Base-by-base conservation (phyloP, 2,888 invertebrate genomes). In the Eristalis pertinax region DNA sequence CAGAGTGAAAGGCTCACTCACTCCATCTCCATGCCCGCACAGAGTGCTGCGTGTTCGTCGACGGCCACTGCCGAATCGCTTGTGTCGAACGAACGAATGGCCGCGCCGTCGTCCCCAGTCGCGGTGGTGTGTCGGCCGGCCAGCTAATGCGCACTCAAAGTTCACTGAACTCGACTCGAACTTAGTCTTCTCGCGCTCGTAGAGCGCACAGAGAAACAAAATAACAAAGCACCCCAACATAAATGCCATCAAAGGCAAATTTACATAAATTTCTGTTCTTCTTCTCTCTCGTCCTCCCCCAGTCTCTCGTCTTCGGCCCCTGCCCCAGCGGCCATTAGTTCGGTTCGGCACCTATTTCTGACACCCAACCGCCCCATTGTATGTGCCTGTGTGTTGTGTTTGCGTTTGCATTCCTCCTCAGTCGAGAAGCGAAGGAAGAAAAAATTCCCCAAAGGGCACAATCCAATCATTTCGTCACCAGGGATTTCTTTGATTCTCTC, bases 241-340 rank as follows among this genome's bases (percentile, higher is more conserved):
- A 62, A 78, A 78, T 74, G 11, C 68, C 62, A 72, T 77, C 56
- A 73, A 60, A 26, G 68, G 50, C 68, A 64, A 84, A 84, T 70
- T 84, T 74, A 79, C 84, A 79, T 84, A 84, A 65, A 79, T 60
- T 65, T 79, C 79, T 79, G 74, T 79, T 64, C 69, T 74, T 64
- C 43, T 60, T 78, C 72, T 43, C 43, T 8, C 19, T 50, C 43
- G 68, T 32, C n/a, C n/a, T n/a, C n/a, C n/a, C n/a, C n/a, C n/a
- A n/a, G n/a, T n/a, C n/a, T n/a, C n/a, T n/a, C n/a, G 56, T 60
- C 67, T n/a, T 41, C 24, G 67, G 26, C 13, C 22, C 24, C 22
- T 13, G n/a, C 19, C 13, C 15, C 43, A 43, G 15, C 19, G 8
- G 24, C 58, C 10, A 58, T 58, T 15, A 43, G 43, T n/a, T 43